Percentiles rank a stretch among this genome's conserved stretches.
Evolutionary conservation across 92 coral and sea anemone genomes (phyloP).

Genomic region (Porites cylindrica): DNA sequence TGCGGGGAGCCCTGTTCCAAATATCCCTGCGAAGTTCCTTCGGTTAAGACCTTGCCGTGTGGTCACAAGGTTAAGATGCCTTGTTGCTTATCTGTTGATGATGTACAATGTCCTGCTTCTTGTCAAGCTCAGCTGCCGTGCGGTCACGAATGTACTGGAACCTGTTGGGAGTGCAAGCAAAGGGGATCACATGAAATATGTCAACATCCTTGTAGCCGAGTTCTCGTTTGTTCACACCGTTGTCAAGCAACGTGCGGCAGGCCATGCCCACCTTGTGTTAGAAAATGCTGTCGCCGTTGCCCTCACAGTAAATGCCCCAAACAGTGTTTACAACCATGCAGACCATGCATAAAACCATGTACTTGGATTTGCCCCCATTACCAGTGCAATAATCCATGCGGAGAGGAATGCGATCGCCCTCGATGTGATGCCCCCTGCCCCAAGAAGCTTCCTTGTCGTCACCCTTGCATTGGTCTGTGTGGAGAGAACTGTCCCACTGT

Average conservation of each 20-base stretch:
- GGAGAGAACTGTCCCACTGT: conserved; percentile 82
- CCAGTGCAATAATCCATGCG: conserved; percentile 69
- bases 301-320: conserved; percentile 55
- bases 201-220: conserved; percentile 64
- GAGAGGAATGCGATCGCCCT: conserved; percentile 64
- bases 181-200: conserved; percentile 66
- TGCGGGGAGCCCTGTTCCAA: conserved; percentile 69
- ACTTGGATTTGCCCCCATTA: conserved; percentile 67
- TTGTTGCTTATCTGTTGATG: conserved; percentile 38
- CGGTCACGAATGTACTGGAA: conserved; percentile 74
- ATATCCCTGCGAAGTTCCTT: conserved; percentile 51
- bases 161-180: conserved; percentile 57
- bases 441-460: conserved; percentile 60
- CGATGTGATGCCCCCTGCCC: conserved; percentile 69
- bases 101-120: conserved; percentile 50
- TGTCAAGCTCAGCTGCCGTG: conserved; percentile 68
- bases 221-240: conserved; percentile 75
- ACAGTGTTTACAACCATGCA: conserved; percentile 63
- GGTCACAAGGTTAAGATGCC: conserved; percentile 58
- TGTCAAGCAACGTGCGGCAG: conserved; percentile 67
- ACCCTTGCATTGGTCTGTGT: conserved; percentile 84
- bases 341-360: conserved; percentile 69
- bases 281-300: conserved; percentile 68
- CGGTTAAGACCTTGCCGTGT: conserved; percentile 64
- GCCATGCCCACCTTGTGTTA: conserved; percentile 84